These are phyloP conservation scores for Pelobates cultripes DNA, from an alignment of 2,797 vertebrate genomes.

Conservation along the genomic window DNA sequence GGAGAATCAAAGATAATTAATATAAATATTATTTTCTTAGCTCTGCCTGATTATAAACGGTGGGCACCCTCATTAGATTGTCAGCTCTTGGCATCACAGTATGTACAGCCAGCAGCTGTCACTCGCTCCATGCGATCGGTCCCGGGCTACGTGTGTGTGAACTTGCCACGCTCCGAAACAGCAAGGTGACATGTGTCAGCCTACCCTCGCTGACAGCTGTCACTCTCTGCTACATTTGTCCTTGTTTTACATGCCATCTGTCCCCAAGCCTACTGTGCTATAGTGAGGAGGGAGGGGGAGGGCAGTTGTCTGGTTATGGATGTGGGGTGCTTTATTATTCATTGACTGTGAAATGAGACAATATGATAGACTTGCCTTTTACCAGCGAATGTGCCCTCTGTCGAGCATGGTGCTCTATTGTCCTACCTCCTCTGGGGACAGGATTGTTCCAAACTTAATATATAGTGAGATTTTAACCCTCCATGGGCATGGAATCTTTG, in stretches of 20 bases:
- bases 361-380: constrained; percentile 49
- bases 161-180: constrained; percentile 26
- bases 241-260: constrained; percentile 49
- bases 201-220: constrained; percentile 49
- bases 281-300: constrained; percentile 8
- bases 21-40: too few relatives aligned
- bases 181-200: constrained; percentile 48
- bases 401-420: constrained; percentile 17
- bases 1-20: too few relatives aligned
- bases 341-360: constrained; percentile 50
- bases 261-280: constrained; percentile 24
- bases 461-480: background rate
- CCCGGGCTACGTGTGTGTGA: constrained; percentile 19
- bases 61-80: constrained; percentile 7
- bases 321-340: constrained; percentile 37
- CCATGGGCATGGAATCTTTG: background rate
- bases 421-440: constrained; percentile 20
- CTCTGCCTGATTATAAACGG: too few relatives aligned
- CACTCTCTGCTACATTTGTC: constrained; percentile 40
- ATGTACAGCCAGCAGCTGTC: constrained; percentile 32
- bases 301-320: constrained; percentile 40
- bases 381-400: constrained; percentile 32
- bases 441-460: background rate
- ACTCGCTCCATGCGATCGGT: constrained; percentile 8
- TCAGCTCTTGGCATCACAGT: constrained; percentile 27